Evolutionary conservation across 1,140 invertebrate genomes (phyloP).

Genomic region (Pseudomyrmex flavicornis): DNA sequence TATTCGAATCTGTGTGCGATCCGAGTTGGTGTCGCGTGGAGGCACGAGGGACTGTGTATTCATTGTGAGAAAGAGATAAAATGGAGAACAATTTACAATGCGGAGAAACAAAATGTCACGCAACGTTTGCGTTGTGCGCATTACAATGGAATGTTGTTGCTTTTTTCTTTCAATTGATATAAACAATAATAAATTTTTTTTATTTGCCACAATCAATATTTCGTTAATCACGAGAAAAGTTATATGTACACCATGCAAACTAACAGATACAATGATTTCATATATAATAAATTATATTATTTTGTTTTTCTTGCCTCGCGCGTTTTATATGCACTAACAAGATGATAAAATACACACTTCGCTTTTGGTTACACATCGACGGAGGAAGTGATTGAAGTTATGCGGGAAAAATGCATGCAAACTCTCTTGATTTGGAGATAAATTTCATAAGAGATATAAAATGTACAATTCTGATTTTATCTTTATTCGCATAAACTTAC

Average conservation of each 20-base stretch:
- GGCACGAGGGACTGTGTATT: too few relatives aligned
- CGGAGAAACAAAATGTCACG: background rate
- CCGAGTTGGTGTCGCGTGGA: too few relatives aligned
- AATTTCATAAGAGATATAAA: constrained; percentile 9
- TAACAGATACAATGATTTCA: constrained; percentile 11
- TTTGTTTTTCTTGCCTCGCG: too few relatives aligned
- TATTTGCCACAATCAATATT: constrained; percentile 54
- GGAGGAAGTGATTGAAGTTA: constrained; percentile 16
- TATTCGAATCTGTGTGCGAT: too few relatives aligned
- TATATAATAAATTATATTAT: constrained; percentile 47
- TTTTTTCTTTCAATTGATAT: constrained; percentile 31
- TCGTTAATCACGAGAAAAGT: constrained; percentile 30
- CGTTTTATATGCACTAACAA: constrained; percentile 33
- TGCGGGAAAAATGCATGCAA: constrained; percentile 38
- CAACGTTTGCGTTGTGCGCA: constrained; percentile 24
- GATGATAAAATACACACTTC: constrained; percentile 17
- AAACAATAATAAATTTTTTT: constrained; percentile 53
- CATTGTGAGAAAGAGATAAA: too few relatives aligned
- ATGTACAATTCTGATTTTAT: constrained; percentile 9
- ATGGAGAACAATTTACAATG: too few relatives aligned
- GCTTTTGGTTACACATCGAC: constrained; percentile 1
- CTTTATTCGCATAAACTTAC: constrained; percentile 41
- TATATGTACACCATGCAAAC: constrained; percentile 33
- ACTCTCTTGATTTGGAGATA: constrained; percentile 13
- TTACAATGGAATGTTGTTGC: constrained; percentile 26